phyloP scores from a whole-genome alignment of 1,140 invertebrate genomes.

The Temnothorax nylanderi region DNA sequence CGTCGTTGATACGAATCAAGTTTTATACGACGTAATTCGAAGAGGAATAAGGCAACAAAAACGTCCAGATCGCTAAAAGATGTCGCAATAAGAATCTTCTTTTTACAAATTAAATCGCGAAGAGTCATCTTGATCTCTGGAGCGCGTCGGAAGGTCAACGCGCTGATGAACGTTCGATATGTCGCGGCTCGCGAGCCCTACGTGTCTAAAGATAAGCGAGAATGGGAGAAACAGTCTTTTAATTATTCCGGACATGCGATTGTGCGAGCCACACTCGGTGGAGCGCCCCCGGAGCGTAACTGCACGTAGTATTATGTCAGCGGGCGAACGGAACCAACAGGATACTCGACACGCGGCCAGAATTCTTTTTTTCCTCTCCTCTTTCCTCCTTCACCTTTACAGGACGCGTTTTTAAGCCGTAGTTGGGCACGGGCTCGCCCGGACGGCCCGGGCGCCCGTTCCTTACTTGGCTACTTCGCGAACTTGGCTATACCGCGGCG shows the following conservation, averaged over 20 bases:
- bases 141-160: conserved; percentile 20
- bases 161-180: conserved; percentile 1
- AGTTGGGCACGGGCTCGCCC: conserved; percentile 68
- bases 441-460: conserved; percentile 7
- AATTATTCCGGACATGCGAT: conserved; percentile 74
- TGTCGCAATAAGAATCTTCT: not conserved
- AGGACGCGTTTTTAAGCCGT: conserved; percentile 52
- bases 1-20: not conserved
- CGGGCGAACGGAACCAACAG: conserved; percentile 81
- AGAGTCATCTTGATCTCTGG: not conserved
- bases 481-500: too few species aligned
- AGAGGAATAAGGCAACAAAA: too few species aligned
- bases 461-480: conserved; percentile 52
- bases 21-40: not conserved
- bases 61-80: not conserved
- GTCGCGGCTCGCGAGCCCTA: not conserved
- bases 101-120: not conserved
- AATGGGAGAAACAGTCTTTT: conserved; percentile 61
- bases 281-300: conserved; percentile 73
- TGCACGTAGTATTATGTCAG: conserved; percentile 84
- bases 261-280: conserved; percentile 67
- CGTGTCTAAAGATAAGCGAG: conserved; percentile 14
- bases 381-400: conserved; percentile 16
- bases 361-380: conserved; percentile 75
- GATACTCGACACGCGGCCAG: conserved; percentile 81